A percentile compares a stretch with the other conserved stretches of the same genome.
phyloP scores from a whole-genome alignment of 2,888 invertebrate genomes.

The Brachyopa scutellaris region DNA sequence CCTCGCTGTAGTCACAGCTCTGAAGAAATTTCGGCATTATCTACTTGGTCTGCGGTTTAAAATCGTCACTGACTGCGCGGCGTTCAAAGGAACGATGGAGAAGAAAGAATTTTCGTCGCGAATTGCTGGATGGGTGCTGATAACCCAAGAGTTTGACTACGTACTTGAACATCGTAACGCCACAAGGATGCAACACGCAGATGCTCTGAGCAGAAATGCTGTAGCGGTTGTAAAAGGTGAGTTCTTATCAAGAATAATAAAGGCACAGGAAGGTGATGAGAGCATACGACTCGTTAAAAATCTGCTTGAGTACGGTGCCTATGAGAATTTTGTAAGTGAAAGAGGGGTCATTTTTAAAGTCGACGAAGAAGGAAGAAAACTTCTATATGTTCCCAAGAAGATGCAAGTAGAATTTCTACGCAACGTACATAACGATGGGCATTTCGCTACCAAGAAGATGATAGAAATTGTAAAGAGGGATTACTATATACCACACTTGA shows the following conservation, averaged over 20 bases:
- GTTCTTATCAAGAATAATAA: background rate
- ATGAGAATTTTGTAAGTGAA: background rate
- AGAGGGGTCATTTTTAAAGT: background rate
- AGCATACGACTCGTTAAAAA: no score
- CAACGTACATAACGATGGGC: background rate
- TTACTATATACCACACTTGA: background rate
- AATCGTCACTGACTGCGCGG: no score
- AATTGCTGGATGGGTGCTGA: background rate
- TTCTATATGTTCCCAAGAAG: background rate
- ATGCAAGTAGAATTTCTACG: background rate
- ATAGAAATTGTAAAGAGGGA: background rate
- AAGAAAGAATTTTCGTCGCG: no score
- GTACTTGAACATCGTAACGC: background rate
- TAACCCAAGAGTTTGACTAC: background rate
- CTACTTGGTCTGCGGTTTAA: conserved; percentile 33
- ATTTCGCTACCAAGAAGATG: conserved; percentile 1
- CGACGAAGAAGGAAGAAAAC: background rate
- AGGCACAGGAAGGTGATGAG: background rate
- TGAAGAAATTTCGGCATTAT: conserved; percentile 46
- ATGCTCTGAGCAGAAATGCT: background rate
- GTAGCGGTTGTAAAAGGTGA: background rate
- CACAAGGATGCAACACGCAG: background rate
- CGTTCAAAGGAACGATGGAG: no score
- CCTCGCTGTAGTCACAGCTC: conserved; percentile 19
- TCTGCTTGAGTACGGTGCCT: background rate